Evolutionary conservation across 2,113 vertebrate genomes (phyloP).

Genomic region (Sisor rabdophorus): DNA sequence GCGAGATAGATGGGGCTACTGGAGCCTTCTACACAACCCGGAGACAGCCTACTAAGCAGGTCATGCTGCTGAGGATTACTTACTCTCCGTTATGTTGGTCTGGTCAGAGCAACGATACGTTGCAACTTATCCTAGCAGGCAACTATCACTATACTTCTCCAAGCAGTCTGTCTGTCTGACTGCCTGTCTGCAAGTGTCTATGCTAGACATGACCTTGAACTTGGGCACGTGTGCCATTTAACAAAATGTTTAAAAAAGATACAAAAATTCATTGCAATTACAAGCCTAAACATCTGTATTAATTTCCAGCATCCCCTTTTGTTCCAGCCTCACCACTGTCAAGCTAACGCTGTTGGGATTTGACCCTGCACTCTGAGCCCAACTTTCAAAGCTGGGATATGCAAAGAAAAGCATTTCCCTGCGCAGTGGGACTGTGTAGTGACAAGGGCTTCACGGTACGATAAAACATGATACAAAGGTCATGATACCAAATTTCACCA

Average conservation of each 20-base stretch:
- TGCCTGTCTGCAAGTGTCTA: neutral
- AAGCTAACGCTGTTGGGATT: no score
- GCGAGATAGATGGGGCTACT: conserved; percentile 44
- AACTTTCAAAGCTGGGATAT: no score
- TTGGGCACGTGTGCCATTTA: conserved; percentile 55
- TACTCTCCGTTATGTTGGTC: conserved; percentile 63
- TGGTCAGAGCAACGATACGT: conserved; percentile 56
- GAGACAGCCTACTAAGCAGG: conserved; percentile 65
- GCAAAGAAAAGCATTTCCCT: no score
- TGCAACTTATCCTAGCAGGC: conserved; percentile 58
- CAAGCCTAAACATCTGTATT: conserved; percentile 5
- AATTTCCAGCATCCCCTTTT: neutral
- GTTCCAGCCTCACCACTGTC: no score
- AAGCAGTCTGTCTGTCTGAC: conserved; percentile 29
- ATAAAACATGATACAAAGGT: no score
- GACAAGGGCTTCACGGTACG: no score
- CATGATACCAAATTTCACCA: no score
- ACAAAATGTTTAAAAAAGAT: no score
- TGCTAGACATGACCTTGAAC: conserved; percentile 45
- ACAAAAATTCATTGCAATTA: neutral
- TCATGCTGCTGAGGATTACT: conserved; percentile 66
- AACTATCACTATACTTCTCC: conserved; percentile 34
- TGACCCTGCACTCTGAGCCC: no score
- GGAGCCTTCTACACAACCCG: conserved; percentile 39
- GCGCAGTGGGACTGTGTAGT: no score